These are phyloP conservation scores for Ovis canadensis DNA, from an alignment of 2,113 vertebrate genomes.

Conservation along the genomic window DNA sequence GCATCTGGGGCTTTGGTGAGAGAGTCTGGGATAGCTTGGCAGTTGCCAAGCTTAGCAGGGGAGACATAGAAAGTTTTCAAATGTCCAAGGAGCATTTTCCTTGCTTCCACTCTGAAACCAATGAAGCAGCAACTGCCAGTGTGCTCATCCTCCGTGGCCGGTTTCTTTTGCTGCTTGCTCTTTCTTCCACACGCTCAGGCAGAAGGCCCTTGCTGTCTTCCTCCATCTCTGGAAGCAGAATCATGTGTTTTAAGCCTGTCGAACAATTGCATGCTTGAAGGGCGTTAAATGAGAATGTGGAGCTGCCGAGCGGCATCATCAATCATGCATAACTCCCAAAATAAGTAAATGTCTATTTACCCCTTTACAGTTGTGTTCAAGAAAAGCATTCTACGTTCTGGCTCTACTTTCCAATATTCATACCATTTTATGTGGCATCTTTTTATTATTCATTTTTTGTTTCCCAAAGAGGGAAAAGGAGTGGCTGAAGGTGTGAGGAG, in stretches of 20 bases:
- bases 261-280: neutral
- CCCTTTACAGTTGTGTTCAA: neutral
- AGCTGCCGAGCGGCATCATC: neutral
- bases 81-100: neutral
- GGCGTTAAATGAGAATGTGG: neutral
- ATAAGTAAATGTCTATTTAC: neutral
- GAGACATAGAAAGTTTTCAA: neutral
- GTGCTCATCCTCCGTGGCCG: neutral
- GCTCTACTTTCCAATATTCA: neutral
- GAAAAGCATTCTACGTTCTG: neutral
- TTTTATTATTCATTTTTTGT: neutral
- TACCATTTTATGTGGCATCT: neutral
- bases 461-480: neutral
- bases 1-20: neutral
- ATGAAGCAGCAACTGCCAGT: accelerated
- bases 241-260: constrained; percentile 8
- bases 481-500: neutral
- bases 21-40: neutral
- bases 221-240: constrained; percentile 1
- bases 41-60: neutral
- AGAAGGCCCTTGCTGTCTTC: neutral
- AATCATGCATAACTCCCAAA: accelerated
- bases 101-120: neutral
- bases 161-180: neutral
- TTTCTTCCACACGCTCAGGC: neutral